Evolutionary conservation across 1,140 invertebrate genomes (phyloP).

Genomic region (Anagrus nilaparvatae): DNA sequence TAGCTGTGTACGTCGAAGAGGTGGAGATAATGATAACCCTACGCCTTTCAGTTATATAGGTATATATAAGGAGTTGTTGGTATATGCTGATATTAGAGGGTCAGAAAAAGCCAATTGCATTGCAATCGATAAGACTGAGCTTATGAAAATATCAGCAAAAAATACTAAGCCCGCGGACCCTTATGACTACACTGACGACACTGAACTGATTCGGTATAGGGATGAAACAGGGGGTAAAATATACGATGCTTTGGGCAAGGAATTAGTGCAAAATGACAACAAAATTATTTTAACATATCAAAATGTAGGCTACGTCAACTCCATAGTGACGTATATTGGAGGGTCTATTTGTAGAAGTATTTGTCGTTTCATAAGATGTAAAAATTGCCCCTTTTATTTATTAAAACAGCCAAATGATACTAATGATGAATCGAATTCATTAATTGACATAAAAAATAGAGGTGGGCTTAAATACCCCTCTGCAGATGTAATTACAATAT

Average conservation of each 20-base stretch:
- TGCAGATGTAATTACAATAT: not conserved
- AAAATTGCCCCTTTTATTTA: not conserved
- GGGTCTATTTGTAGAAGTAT: not conserved
- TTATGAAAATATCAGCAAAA: not conserved
- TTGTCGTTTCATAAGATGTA: not conserved
- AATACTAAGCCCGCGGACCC: not conserved
- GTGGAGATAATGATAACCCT: too few relatives aligned
- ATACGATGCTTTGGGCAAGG: not conserved
- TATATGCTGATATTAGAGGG: too few relatives aligned
- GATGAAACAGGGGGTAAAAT: not conserved
- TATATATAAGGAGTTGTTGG: too few relatives aligned
- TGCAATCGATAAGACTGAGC: conserved; percentile 4
- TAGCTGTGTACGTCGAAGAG: not conserved
- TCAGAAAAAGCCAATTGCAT: too few relatives aligned
- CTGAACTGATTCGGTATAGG: too few relatives aligned
- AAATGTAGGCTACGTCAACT: too few relatives aligned
- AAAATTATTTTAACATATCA: too few relatives aligned
- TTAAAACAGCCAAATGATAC: too few relatives aligned
- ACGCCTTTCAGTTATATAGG: too few relatives aligned
- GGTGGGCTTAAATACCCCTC: not conserved
- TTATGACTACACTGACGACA: not conserved
- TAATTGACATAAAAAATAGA: conserved; percentile 1
- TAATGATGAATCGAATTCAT: not conserved
- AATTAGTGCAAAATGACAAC: not conserved
- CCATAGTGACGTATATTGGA: not conserved